Base-by-base conservation (phyloP, 2,888 invertebrate species). In the Ectemnius continuus region DNA sequence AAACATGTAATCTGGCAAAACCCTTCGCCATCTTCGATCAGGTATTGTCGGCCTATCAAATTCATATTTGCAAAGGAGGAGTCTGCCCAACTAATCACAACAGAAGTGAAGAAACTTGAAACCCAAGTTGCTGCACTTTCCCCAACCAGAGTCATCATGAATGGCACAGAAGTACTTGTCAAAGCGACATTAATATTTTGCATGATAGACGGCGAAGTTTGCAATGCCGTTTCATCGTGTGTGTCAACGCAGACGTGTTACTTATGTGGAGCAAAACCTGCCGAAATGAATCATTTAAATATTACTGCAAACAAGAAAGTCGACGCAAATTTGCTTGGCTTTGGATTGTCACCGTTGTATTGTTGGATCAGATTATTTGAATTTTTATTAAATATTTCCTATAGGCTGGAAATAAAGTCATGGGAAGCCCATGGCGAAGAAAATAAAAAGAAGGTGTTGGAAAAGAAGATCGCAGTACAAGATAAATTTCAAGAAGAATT, bases 351-450 rank as follows among this genome's bases (percentile, higher is more conserved):
- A 46, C 61, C 63, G 8, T 61, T 81, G 26, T 78, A 80, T 68
- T 48, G 61, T 26, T 79, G 78, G 78, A 82, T 81, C 13, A 61
- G 71, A n/a, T 73, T 71, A 8, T 81, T 76, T 57, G 80, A 81
- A 62, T 79, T 73, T 48, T 70, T 62, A 46, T 67, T 80, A 28
- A 73, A 79, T 47, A 28, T 78, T 36, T 63, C 63, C 3, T 23
- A 23, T 3, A 23, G 23, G 23, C 23, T 23, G 23, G 23, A 23
- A 23, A 23, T 23, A 23, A 23, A 78, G 59, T 74, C 72, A 52
- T 81, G 73, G 76, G 76, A 81, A 72, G 70, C 64, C 5, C 74
- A 66, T 16, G 47, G 8, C 23, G 23, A 52, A 20, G 6, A 68
- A 61, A 70, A 70, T 20, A 60, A 73, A 66, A n/a, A 62, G 28